Base-by-base conservation (phyloP, 1,140 invertebrate species). In the Cotesia glomerata region DNA sequence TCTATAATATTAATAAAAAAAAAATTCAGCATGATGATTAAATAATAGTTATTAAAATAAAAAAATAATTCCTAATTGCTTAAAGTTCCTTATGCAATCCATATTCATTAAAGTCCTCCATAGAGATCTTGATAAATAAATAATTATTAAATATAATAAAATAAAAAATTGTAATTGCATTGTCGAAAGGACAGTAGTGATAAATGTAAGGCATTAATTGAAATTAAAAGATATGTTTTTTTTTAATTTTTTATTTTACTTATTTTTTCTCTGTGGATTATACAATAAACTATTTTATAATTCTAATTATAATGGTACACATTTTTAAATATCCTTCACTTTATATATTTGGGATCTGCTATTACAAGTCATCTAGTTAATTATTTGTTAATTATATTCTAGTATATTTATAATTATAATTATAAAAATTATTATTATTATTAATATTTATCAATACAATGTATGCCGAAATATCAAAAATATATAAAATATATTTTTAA, bases 221-320 rank as follows among this genome's bases (percentile, higher is more conserved):
- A 82, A 71, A 71, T 32, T 71, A 71, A 51, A 64, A 45, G 52
- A 64, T 34, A 56, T 39, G 32, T 56, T 45, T 71, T 69, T 61
- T 18, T 84, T 11, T 45, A 7, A 9, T 11, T 45, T 26, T 26
- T 26, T 26, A 26, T 26, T 26, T 26, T 26, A 26, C 39, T 45
- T 45, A 9, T 86, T 84, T 86, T 79, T 85, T 87, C 85, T 85
- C 84, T 86, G 85, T 87, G 85, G 80, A 86, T 85, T 84, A 26
- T 26, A 86, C 79, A 86, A 86, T 86, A 86, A 86, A 87, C 84
- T 87, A 87, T 87, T 87, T 87, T 87, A 87, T 87, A 86, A 85
- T 86, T 73, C 86, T 64, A 56, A 56, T 26, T 26, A 26, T 11
- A 52, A 51, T 51, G 71, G 56, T 70, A 74, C 68, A 59, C 39